phyloP scores from a whole-genome alignment of 2,888 invertebrate genomes.

The Palloptera scutellata region DNA sequence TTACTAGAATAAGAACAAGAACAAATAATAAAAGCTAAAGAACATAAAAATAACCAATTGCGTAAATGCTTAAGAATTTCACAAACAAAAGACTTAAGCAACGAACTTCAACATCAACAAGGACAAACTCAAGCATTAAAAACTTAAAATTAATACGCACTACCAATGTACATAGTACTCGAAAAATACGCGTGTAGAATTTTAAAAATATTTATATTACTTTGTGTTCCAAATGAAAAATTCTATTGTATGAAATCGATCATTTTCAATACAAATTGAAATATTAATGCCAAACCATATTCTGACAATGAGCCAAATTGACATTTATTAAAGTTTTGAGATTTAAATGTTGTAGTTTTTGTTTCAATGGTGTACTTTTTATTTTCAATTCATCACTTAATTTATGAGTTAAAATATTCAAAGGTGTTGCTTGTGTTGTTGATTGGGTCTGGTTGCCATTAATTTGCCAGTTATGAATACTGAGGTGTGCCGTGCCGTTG shows the following conservation, averaged over 20 bases:
- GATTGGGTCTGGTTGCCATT: too few relatives aligned
- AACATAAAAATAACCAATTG: too few relatives aligned
- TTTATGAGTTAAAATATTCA: neutral
- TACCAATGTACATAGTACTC: neutral
- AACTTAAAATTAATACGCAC: neutral
- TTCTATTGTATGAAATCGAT: neutral
- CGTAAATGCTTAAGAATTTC: too few relatives aligned
- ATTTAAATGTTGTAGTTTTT: neutral
- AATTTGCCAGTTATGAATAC: too few relatives aligned
- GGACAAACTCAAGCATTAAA: neutral
- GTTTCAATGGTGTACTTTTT: neutral
- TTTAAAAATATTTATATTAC: neutral
- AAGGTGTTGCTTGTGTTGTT: constrained; percentile 3
- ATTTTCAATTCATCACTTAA: constrained; percentile 3
- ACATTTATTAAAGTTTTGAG: constrained; percentile 3
- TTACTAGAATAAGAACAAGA: too few relatives aligned
- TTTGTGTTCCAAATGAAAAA: neutral
- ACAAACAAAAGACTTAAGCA: constrained; percentile 5
- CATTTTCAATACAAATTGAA: neutral
- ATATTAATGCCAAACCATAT: neutral
- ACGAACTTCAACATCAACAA: neutral
- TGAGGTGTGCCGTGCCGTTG: too few relatives aligned
- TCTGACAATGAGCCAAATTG: constrained; percentile 1
- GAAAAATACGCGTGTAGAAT: neutral
- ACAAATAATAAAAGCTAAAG: too few relatives aligned